Base-by-base conservation (phyloP, 2,888 invertebrate species). In the Drosophila crucigera region DNA sequence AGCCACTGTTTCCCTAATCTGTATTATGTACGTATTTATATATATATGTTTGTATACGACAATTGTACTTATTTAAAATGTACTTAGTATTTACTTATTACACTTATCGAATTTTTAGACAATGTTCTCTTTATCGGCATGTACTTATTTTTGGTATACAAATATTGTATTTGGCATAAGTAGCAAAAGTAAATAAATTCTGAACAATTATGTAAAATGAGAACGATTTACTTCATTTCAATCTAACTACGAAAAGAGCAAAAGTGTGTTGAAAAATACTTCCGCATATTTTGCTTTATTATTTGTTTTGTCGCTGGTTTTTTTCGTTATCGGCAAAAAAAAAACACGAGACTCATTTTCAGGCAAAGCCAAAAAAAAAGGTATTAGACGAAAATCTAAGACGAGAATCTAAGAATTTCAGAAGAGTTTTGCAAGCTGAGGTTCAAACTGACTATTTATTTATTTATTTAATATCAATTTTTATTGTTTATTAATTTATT, bases 131-230 rank as follows among this genome's bases (percentile, higher is more conserved):
- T 16, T 74, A 74, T 41, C 49, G 66, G n/a, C 54, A 73, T 33
- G 43, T 59, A 56, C 65, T 58, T 67, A 61, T 73, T 35, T 39
- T 60, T 28, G 16, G 47, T 35, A 49, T 63, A 55, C 35, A 55
- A 35, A 52, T 22, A 59, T 54, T 78, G 63, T 77, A 65, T 50
- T 50, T 56, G 31, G 22, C 31, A 47, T 25, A 25, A 25, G 37
- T 52, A 56, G 52, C 65, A 78, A 75, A 60, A 72, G 49, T 72
- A 52, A 74, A 78, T 78, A 63, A 78, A 68, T 53, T n/a, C 19
- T n/a, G 3, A 47, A 58, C 9, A 58, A 50, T 7, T 49, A 37
- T n/a, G 41, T 4, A 47, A 43, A 22, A 43, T 22, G 11, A 11
- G 39, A 43, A 7, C 41, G 35, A 41, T 14, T 37, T 19, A 28